These are phyloP conservation scores for Drosophila elegans DNA, from an alignment of 1,140 invertebrate species.

Conservation along the genomic window DNA sequence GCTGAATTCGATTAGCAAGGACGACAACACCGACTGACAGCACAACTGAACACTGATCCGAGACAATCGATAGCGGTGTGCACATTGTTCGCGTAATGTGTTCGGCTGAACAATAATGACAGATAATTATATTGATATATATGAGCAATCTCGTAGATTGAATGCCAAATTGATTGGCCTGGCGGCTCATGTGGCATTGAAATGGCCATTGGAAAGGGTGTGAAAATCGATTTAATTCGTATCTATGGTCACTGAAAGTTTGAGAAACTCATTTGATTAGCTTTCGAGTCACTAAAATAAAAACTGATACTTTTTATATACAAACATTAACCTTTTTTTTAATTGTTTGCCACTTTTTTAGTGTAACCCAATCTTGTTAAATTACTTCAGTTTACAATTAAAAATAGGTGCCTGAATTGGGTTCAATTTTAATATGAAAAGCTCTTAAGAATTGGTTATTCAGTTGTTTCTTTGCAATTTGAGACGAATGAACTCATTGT, in stretches of 20 bases:
- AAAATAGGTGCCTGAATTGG: not conserved
- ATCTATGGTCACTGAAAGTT: not conserved
- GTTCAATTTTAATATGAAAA: not conserved
- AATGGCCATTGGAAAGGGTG: conserved; percentile 27
- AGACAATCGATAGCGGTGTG: conserved; percentile 42
- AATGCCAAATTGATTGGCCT: conserved; percentile 58
- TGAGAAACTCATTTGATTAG: not conserved
- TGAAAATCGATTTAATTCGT: conserved; percentile 43
- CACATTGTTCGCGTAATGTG: conserved; percentile 50
- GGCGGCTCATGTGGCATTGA: conserved; percentile 44
- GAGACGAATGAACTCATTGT: not conserved
- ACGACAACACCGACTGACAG: conserved; percentile 41
- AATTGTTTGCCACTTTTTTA: too few species aligned
- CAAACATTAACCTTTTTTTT: too few species aligned
- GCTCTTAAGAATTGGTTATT: not conserved
- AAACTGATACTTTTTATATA: too few species aligned
- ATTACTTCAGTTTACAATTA: not conserved
- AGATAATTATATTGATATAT: conserved; percentile 68
- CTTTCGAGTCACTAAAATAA: not conserved
- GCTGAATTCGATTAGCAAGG: conserved; percentile 57
- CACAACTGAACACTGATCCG: conserved; percentile 24
- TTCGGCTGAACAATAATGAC: conserved; percentile 64
- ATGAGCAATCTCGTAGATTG: conserved; percentile 44
- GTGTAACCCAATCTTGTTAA: not conserved
- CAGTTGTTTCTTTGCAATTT: not conserved